These are phyloP conservation scores for Watsonalla cultraria DNA, from an alignment of 2,888 invertebrate genomes.

Conservation along the genomic window DNA sequence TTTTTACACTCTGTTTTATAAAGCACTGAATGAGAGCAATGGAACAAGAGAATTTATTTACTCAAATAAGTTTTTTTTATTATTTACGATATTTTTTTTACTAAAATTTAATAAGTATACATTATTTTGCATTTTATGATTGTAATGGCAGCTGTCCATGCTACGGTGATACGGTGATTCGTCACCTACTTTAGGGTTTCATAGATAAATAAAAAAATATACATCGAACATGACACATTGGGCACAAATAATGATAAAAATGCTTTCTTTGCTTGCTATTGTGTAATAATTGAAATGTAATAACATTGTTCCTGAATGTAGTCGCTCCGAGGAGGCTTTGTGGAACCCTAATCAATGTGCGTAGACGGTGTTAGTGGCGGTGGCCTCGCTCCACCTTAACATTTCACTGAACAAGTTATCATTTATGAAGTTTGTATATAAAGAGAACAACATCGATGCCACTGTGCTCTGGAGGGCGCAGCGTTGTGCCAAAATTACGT, in stretches of 20 bases:
- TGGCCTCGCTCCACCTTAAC: slow-evolving; percentile 21
- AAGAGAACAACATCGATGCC: slow-evolving; percentile 71
- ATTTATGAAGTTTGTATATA: slow-evolving; percentile 41
- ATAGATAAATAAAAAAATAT: slow-evolving; percentile 67
- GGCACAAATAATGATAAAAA: slow-evolving; percentile 71
- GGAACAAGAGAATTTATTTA: slow-evolving; percentile 79
- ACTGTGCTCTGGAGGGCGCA: slow-evolving; percentile 60
- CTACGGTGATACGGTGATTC: slow-evolving; percentile 59
- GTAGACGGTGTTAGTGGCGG: slow-evolving; percentile 7
- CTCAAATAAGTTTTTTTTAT: slow-evolving; percentile 74
- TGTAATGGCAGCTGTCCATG: slow-evolving; percentile 76
- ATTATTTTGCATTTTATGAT: slow-evolving; percentile 75
- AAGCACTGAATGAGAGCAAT: slow-evolving; percentile 76
- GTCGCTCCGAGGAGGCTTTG: slow-evolving; percentile 45
- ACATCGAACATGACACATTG: slow-evolving; percentile 79
- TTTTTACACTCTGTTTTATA: slow-evolving; percentile 70
- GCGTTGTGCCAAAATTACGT: slow-evolving; percentile 78
- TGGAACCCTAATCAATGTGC: slow-evolving; percentile 49
- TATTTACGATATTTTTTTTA: slow-evolving; percentile 66
- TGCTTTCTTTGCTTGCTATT: slow-evolving; percentile 61
- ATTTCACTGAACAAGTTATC: slow-evolving; percentile 52
- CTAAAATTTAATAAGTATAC: slow-evolving; percentile 60
- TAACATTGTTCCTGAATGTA: slow-evolving; percentile 48
- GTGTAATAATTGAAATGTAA: slow-evolving; percentile 40
- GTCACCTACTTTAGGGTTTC: slow-evolving; percentile 66